phyloP scores from a whole-genome alignment of 2,888 invertebrate genomes.

The Caenorhabditis sp. region DNA sequence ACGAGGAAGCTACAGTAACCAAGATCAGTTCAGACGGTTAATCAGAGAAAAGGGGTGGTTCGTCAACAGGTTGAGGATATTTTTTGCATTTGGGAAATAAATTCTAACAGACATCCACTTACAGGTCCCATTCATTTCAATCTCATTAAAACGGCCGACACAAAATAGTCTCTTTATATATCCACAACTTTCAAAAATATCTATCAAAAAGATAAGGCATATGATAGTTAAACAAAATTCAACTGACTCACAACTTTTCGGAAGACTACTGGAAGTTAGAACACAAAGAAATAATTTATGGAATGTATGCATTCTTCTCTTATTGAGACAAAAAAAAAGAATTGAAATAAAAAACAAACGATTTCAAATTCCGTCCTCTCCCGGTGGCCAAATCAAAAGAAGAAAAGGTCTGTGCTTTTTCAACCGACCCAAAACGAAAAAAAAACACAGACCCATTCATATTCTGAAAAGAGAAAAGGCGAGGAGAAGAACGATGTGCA shows the following conservation, averaged over 20 bases:
- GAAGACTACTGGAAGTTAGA: neutral
- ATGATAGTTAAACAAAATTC: no score
- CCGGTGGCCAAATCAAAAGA: slow-evolving; percentile 30
- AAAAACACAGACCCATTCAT: slow-evolving; percentile 53
- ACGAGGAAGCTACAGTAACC: neutral
- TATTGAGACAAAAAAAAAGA: slow-evolving; percentile 6
- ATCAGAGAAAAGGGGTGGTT: no score
- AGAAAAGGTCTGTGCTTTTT: slow-evolving; percentile 25
- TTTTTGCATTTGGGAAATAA: no score
- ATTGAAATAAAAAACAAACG: slow-evolving; percentile 17
- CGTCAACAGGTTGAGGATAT: no score
- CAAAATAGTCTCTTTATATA: no score
- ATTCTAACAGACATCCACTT: no score
- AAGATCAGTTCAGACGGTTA: no score
- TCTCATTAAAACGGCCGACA: no score
- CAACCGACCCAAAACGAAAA: slow-evolving; percentile 10
- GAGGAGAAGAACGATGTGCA: slow-evolving; percentile 46
- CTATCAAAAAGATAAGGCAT: no score
- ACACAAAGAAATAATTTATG: neutral
- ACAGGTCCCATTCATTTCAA: no score
- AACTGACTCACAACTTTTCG: no score
- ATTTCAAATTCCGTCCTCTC: slow-evolving; percentile 37
- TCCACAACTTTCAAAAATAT: no score
- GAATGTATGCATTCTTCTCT: neutral
- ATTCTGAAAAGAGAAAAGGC: slow-evolving; percentile 26